Percentiles rank a stretch among this genome's conserved stretches.
Conservation (phyloP, 1,140 invertebrate species). For the Hirudo medicinalis region DNA sequence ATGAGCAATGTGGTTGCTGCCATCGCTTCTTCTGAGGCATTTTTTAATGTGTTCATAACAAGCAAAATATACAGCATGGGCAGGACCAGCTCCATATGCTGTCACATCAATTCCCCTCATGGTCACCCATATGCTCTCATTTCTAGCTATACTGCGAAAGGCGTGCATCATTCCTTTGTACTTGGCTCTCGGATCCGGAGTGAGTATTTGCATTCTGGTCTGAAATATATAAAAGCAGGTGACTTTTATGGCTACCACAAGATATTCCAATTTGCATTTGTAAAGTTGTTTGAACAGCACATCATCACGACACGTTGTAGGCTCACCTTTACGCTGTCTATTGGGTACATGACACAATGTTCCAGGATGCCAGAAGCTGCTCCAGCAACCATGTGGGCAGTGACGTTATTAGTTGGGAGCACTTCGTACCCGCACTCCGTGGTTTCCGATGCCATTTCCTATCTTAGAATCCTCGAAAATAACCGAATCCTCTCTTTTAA, state of each 20-base stretch:
- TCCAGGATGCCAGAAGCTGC: constrained; percentile 92
- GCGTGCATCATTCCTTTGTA: constrained; percentile 59
- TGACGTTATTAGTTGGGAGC: constrained; percentile 8
- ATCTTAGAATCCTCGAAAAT: too few species aligned
- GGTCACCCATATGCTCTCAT: constrained; percentile 78
- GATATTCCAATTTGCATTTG: too few species aligned
- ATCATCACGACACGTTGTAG: background rate
- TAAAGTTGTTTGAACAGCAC: too few species aligned
- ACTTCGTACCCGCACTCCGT: background rate
- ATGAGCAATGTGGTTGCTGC: constrained; percentile 34
- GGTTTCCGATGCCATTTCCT: too few species aligned
- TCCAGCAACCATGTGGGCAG: constrained; percentile 52
- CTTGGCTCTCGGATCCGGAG: constrained; percentile 57
- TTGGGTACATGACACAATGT: constrained; percentile 93
- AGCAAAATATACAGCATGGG: constrained; percentile 95
- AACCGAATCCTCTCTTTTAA: too few species aligned
- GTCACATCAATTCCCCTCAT: constrained; percentile 83
- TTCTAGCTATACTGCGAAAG: constrained; percentile 67
- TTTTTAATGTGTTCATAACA: constrained; percentile 89
- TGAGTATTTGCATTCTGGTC: constrained; percentile 89
- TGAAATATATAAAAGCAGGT: constrained; percentile 36
- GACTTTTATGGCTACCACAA: too few species aligned
- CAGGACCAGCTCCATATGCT: constrained; percentile 82
- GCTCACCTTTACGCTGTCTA: constrained; percentile 85
- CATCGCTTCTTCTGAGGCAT: constrained; percentile 47